Conservation (phyloP, 30 jellyfish, hydroid and myxozoan genomes). For the Nemopilema nomurai region DNA sequence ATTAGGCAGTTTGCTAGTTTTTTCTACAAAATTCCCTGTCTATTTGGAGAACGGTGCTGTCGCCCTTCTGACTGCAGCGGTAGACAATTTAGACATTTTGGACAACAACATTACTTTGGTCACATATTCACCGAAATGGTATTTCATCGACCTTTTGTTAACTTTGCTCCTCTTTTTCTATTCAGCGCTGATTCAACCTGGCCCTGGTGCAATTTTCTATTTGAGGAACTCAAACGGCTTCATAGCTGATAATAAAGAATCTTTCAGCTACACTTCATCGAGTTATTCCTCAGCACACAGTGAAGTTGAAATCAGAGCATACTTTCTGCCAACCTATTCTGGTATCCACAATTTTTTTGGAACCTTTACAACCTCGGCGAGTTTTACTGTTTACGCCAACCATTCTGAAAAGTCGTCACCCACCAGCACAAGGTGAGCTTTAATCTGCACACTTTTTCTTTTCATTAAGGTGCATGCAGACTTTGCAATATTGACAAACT, state of each 20-base stretch:
- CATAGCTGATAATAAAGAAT: background rate
- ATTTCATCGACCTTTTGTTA: too few species aligned
- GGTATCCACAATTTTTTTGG: background rate
- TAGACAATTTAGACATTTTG: too few species aligned
- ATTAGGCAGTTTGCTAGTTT: too few species aligned
- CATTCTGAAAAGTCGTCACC: background rate
- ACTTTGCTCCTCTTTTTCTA: background rate
- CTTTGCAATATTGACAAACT: background rate
- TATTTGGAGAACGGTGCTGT: too few species aligned
- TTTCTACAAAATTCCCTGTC: too few species aligned
- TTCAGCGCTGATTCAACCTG: slow-evolving; percentile 1
- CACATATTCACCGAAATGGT: too few species aligned
- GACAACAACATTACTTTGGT: too few species aligned
- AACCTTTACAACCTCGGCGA: background rate
- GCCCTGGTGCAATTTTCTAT: background rate
- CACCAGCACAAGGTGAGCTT: background rate
- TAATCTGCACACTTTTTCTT: background rate
- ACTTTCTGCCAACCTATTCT: background rate
- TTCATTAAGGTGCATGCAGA: too few species aligned
- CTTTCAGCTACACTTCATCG: background rate
- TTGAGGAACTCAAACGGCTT: background rate
- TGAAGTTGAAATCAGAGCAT: background rate
- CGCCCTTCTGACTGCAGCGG: too few species aligned
- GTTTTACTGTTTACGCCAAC: background rate
- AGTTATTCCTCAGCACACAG: background rate